Evolutionary conservation across 2,113 vertebrate species (phyloP), one percentile per base, ranked within the genome.

Genomic region (Camelus dromedarius): DNA sequence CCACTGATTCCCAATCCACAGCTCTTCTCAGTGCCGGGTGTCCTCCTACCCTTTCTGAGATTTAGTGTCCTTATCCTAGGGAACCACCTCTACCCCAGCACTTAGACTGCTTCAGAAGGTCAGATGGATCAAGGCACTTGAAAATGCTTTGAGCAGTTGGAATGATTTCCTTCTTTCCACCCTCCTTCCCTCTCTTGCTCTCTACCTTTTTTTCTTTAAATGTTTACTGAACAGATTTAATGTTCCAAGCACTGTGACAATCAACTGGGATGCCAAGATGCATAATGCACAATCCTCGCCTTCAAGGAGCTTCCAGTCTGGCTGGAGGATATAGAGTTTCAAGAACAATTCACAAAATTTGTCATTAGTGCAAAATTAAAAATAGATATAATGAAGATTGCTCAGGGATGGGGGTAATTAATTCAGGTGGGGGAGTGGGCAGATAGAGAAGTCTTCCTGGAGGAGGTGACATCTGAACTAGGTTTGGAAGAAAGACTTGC

Each of bases 151-250:
- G 16, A 89, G 67, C 6, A 52, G 16, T 30, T 93, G 56, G 13
- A 85, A 89, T 66, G 8, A 52, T 73, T 80, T 72, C 38, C 10
- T 89, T 32, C 38, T 26, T 70, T 9, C 22, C 7, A 60, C 16
- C 32, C 24, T 62, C n/a, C 42, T 46, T 76, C 6, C 4, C 58
- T 86, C 18, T 32, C 66, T 62, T 66, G 2, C 56, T 89, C 22
- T 4, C 32, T 77, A n/a, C 8, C 75, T 92, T 60, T 18, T 32
- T 91, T 87, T 73, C n/a, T 86, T 89, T 82, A 85, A 89, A 60
- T 72, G 54, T 93, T 82, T 95, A 54, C 58, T 72, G 32, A 94
- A 38, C 77, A 84, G 69, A 73, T 50, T 42, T 42, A 54, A 85
- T 77, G 42, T 82, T 82, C n/a, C 56, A 20, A 8, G 32, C n/a